These are phyloP conservation scores for Phaedon cochleariae DNA, from an alignment of 2,888 invertebrate species.

Conservation along the genomic window DNA sequence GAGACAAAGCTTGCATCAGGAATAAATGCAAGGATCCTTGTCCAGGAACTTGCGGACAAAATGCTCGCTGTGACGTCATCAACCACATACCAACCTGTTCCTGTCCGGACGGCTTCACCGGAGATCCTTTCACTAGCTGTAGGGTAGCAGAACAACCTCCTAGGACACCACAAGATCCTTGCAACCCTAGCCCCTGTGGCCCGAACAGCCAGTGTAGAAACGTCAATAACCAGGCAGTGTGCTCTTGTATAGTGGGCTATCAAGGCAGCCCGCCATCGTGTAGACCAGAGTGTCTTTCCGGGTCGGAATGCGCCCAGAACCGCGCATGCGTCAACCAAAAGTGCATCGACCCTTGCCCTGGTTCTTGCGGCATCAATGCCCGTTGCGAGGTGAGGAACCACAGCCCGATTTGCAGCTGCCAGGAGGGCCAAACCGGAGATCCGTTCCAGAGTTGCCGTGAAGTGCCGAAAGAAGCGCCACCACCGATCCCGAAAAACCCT, in stretches of 20 bases:
- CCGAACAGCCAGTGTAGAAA: conserved; percentile 66
- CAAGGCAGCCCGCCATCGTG: conserved; percentile 68
- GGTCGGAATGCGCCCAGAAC: conserved; percentile 65
- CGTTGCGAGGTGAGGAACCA: conserved; percentile 67
- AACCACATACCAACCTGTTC: conserved; percentile 78
- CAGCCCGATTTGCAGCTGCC: conserved; percentile 66
- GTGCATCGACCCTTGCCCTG: conserved; percentile 67
- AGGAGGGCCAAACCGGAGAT: conserved; percentile 74
- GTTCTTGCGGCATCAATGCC: conserved; percentile 66
- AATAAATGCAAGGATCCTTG: conserved; percentile 78
- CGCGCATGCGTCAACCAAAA: conserved; percentile 66
- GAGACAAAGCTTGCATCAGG: conserved; percentile 71
- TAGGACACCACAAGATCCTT: conserved; percentile 57
- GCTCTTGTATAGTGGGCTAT: conserved; percentile 65
- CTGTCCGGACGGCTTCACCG: conserved; percentile 73
- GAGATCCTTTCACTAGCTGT: conserved; percentile 64
- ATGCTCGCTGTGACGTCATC: conserved; percentile 76
- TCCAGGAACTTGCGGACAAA: conserved; percentile 73
- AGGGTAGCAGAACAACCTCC: conserved; percentile 48
- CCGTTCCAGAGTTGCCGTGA: conserved; percentile 79
- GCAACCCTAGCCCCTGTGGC: conserved; percentile 66
- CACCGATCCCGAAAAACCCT: conserved; percentile 64
- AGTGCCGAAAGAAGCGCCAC: conserved; percentile 61
- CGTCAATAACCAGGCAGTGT: conserved; percentile 64
- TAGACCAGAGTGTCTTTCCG: conserved; percentile 65